Base-by-base conservation (phyloP, 2,113 vertebrate genomes). In the Suricata suricatta region DNA sequence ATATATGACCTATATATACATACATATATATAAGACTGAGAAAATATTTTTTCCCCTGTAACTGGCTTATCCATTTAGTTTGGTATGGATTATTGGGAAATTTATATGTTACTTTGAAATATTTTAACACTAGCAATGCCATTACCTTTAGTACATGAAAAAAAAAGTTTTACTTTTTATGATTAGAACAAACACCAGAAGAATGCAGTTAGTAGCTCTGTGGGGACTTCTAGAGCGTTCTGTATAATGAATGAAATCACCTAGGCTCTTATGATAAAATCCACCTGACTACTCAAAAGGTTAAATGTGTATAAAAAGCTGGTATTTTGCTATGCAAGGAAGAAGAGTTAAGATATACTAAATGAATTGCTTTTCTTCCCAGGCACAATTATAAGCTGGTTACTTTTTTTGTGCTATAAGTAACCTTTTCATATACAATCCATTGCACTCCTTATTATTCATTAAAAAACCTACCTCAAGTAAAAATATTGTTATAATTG, bases 301-400 rank as follows among this genome's bases (percentile, higher is more conserved):
- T 97, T 93, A 96, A 87, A 77, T 86, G 38, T 50, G 17, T 19
- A 38, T 82, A 68, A 96, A 97, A 90, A 82, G 8, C 15, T 95
- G 14, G 3, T 16, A 85, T 81, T 97, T 88, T 94, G 54, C 66
- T 71, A 95, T 60, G 44, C 21, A 82, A 60, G 31, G 69, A 35
- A 81, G 74, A 93, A 54, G 6, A 87, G 1, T 69, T 77, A 29
- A 93, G 50, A 89, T 69, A 54, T 27, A 57, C 44, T 52, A 74
- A 85, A 85, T 41, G 12, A 63, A 79, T 60, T 83, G 5, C 60
- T 95, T 96, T 35, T 50, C 44, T 96, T 92, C 72, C 79, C 72
- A 81, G 13, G 16, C 63, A 19, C 12, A 88, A 23, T 96, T 83
- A 72, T 4, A 68, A 60, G 23, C 10, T 50, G 33, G 87, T 31